Base-by-base conservation (phyloP, 1,140 invertebrate genomes). In the Rhagoletis zephyria region DNA sequence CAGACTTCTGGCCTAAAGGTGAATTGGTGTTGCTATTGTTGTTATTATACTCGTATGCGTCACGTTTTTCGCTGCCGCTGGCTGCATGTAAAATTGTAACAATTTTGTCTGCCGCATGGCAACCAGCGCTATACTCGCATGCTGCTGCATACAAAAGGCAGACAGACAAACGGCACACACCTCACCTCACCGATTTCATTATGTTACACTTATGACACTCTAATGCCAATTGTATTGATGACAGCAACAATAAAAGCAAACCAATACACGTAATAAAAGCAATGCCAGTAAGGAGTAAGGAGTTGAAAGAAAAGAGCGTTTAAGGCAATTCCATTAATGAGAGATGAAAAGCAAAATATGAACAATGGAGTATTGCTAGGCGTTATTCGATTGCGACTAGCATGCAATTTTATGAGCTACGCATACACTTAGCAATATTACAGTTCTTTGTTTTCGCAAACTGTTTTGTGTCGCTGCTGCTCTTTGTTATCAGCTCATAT, bases 151-250 rank as follows among this genome's bases (percentile, higher is more conserved):
- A 40, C 64, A 19, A 67, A 67, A 40, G n/a, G 6, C 10, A 67
- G 16, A 81, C 48, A 59, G 5, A 81, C n/a, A 51, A 1, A 56
- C 3, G 45, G 45, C 48, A 48, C 4, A 74, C 42, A 81, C 7
- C 30, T 30, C n/a, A 4, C 56, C 16, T 30, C n/a, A 4, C 56
- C 16, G 6, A 56, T 9, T 56, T 81, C 48, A 59, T 81, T n/a
- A 3, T 81, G 74, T 81, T 81, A 56, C 74, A 51, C 74, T 81
- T 81, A 81, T 51, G 9, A 81, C 74, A 81, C 48, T 56, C 48
- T 14, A n/a, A 59, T 56, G 48, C 74, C 74, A 81, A 81, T 56
- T 81, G 74, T 81, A 81, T 81, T 81, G 48, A 81, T 81, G 74
- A 51, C 74, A 81, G 48, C 48, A 51, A 16, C 48, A 81, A 56